Evolutionary conservation across 2,888 invertebrate species (phyloP), one percentile per base, ranked within the genome.

Genomic region (Hoplodrina blanda): DNA sequence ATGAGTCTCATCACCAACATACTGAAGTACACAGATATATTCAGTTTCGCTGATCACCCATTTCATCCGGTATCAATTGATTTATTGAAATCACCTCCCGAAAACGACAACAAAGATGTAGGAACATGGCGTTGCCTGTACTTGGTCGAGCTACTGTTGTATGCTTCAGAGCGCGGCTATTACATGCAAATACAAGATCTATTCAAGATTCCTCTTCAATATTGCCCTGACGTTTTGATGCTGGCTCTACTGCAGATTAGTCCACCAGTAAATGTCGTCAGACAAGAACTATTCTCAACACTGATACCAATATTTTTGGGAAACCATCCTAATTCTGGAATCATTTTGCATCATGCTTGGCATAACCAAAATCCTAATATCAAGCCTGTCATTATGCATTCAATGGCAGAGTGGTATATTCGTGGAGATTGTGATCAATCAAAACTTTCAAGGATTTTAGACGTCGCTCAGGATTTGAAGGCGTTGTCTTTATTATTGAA

Each of bases 371-470:
- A 97, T 83, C 96, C 96, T 20, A 97, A 96, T 80, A 97, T 98
- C 64, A 98, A 98, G 81, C 97, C 98, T 4, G 97, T 98, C 71
- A 98, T 99, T 75, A 99, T 99, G 98, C 98, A 99, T 87, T 97
- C 99, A 2, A 99, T 99, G 99, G 98, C 99, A 0, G 99, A 99
- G 81, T 99, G 99, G 99, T 99, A 99, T 93, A 97, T 98, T 82
- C 97, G 98, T 79, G 99, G 97, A 41, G 99, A 99, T 88, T 98
- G 98, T 88, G 99, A 99, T 92, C 99, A 99, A 92, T 98, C 98
- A 4, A 97, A 99, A 88, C 94, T 99, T 49, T 99, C 99, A 0
- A 97, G 99, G 67, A 99, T 99, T 85, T 96, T 99, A 74, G 99
- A 99, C 89, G 98, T 99, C 3, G 99, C 99, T 0, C 99, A 99